Percentiles rank a stretch among this genome's conserved stretches.
Conservation (phyloP, 2,113 vertebrate genomes). For the Raja brachyura region DNA sequence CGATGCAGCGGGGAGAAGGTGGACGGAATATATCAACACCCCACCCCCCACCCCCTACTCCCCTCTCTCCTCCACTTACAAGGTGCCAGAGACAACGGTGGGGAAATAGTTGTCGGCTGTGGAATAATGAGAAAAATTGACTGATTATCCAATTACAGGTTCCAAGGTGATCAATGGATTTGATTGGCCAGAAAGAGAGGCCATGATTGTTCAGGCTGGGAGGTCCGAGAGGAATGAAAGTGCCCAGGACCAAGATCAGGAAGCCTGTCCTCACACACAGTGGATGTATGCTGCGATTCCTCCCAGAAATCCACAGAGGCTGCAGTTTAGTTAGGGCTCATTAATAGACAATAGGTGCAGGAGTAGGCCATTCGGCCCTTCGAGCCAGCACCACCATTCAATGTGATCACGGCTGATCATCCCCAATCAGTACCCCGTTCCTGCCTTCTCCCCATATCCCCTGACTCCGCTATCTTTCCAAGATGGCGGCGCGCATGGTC, state of each 20-base stretch:
- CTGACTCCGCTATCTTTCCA: too few relatives aligned
- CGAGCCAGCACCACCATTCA: too few relatives aligned
- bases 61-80: not conserved
- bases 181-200: not conserved
- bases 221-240: not conserved
- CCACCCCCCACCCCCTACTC: not conserved
- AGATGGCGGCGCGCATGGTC: too few relatives aligned
- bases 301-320: not conserved
- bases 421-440: too few relatives aligned
- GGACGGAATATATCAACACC: not conserved
- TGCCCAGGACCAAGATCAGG: not conserved
- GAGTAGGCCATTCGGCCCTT: too few relatives aligned
- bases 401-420: too few relatives aligned
- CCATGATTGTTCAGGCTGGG: not conserved
- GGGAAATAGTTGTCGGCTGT: too few relatives aligned
- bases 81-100: not conserved
- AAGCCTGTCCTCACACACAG: not conserved
- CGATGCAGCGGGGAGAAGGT: not conserved
- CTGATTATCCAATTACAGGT: not conserved
- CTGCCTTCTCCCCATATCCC: too few relatives aligned
- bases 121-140: not conserved
- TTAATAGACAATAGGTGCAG: too few relatives aligned
- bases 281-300: not conserved
- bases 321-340: not conserved
- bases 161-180: not conserved